Percentiles rank a stretch among this genome's conserved stretches.
These are phyloP conservation scores for Dermatophagoides farinae DNA, from an alignment of 1,140 invertebrate species.

Conservation along the genomic window DNA sequence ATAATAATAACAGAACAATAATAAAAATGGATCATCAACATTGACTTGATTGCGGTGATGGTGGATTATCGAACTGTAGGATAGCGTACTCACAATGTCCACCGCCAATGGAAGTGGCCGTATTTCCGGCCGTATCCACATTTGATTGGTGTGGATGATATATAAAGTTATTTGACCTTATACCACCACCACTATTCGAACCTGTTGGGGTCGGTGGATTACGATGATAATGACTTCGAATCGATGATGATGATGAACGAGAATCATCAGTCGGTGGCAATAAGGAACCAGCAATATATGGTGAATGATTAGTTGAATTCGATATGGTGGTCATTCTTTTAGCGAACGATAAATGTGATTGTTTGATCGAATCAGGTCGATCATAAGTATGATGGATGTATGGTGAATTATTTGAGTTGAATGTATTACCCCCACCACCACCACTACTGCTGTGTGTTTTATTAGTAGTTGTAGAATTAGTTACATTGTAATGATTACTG, in stretches of 20 bases:
- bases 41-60: slow-evolving; percentile 10
- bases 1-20: background rate
- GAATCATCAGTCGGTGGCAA: no score
- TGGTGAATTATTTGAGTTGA: background rate
- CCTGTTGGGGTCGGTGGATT: background rate
- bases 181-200: background rate
- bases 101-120: background rate
- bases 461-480: background rate
- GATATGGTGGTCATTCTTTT: no score
- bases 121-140: background rate
- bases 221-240: no score
- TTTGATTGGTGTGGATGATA: background rate
- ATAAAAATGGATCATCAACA: slow-evolving; percentile 7
- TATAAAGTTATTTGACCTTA: background rate
- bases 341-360: background rate
- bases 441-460: background rate
- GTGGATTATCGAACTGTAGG: slow-evolving; percentile 12
- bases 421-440: background rate
- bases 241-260: no score
- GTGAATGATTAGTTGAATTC: no score
- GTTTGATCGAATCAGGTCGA: slow-evolving; percentile 2
- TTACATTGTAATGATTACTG: background rate
- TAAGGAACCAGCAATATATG: no score
- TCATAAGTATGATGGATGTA: slow-evolving; percentile 5
- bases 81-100: slow-evolving; percentile 15